phyloP scores from a whole-genome alignment of 2,113 vertebrate species.

The Gulo gulo region DNA sequence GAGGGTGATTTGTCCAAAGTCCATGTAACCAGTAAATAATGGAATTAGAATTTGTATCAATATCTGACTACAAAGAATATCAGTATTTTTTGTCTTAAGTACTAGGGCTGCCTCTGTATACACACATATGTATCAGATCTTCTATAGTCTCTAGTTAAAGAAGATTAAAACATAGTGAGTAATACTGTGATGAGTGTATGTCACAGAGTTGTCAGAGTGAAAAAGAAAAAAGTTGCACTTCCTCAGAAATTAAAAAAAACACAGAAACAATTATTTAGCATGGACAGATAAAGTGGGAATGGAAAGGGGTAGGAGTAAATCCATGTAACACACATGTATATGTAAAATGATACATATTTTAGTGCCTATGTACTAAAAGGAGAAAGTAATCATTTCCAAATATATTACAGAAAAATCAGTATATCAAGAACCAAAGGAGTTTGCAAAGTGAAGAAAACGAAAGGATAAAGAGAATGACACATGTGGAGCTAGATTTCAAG shows the following conservation, averaged over 20 bases:
- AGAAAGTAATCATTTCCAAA: not conserved
- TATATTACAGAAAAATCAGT: not conserved
- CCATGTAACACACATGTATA: not conserved
- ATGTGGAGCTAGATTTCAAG: not conserved
- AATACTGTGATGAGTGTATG: not conserved
- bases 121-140: not conserved
- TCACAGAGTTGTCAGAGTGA: not conserved
- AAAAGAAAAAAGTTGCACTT: not conserved
- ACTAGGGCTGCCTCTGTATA: not conserved
- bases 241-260: not conserved
- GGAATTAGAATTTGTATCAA: not conserved
- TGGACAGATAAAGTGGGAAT: not conserved
- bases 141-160: not conserved
- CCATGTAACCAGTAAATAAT: not conserved
- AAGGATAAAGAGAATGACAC: not conserved
- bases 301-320: not conserved
- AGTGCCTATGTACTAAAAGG: not conserved
- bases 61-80: not conserved
- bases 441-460: not conserved
- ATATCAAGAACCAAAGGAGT: conserved; percentile 18
- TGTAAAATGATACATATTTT: not conserved
- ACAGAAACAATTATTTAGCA: not conserved
- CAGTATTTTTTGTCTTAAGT: not conserved
- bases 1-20: not conserved
- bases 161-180: not conserved